These are phyloP conservation scores for Sphecodes monilicornis DNA, from an alignment of 2,888 invertebrate genomes.

Conservation along the genomic window DNA sequence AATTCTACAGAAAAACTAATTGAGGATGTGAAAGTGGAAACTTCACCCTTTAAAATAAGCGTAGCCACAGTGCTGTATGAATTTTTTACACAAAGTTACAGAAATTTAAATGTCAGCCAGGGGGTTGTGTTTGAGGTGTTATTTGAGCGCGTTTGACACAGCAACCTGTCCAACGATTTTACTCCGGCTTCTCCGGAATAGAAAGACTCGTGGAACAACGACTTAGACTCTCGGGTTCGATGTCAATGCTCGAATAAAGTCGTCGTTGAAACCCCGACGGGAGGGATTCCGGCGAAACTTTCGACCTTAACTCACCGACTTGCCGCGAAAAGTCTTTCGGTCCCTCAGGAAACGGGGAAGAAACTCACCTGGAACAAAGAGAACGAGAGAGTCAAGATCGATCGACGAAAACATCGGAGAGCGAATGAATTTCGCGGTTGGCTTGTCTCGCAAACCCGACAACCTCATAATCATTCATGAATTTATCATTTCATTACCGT, in stretches of 20 bases:
- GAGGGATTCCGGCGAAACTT: constrained; percentile 65
- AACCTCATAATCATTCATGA: background rate
- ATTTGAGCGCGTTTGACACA: background rate
- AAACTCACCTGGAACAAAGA: constrained; percentile 79
- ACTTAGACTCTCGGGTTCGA: background rate
- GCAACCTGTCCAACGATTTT: background rate
- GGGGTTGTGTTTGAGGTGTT: background rate
- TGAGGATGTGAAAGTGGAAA: too few relatives aligned
- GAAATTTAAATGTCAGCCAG: background rate
- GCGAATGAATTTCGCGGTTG: background rate
- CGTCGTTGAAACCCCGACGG: constrained; percentile 46
- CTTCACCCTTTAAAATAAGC: too few relatives aligned
- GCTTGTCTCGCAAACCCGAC: background rate
- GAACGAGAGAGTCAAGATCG: constrained; percentile 40
- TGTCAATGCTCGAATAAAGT: constrained; percentile 29
- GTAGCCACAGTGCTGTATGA: too few relatives aligned
- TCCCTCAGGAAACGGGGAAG: constrained; percentile 50
- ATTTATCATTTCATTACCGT: background rate
- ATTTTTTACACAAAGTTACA: background rate
- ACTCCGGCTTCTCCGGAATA: background rate
- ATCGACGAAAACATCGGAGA: background rate
- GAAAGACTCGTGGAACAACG: background rate
- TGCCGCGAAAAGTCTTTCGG: constrained; percentile 48
- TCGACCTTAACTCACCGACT: constrained; percentile 67
- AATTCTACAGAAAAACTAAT: too few relatives aligned